Evolutionary conservation across 2,888 invertebrate genomes (phyloP).

Genomic region (Deladenus siricidicola): DNA sequence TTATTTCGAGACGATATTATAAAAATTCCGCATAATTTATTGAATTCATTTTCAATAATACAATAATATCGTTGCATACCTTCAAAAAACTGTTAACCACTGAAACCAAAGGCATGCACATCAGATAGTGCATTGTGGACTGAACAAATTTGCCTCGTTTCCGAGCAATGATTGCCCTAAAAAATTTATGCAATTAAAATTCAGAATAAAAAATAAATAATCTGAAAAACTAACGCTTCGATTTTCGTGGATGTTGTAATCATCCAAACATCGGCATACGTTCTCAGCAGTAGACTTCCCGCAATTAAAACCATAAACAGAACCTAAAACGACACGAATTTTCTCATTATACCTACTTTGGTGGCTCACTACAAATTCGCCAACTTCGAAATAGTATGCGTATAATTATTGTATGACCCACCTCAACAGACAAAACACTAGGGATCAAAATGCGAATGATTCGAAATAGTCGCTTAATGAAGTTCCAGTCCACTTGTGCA

Average conservation of each 20-base stretch:
- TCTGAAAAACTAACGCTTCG: conserved; percentile 64
- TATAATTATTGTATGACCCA: conserved; percentile 13
- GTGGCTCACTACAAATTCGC: neutral
- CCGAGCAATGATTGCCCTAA: conserved; percentile 73
- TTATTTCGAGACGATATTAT: neutral
- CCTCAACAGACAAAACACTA: conserved; percentile 38
- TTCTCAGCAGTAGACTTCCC: conserved; percentile 71
- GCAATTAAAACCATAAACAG: conserved; percentile 60
- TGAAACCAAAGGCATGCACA: conserved; percentile 79
- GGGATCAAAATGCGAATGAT: conserved; percentile 39
- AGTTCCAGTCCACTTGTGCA: conserved; percentile 55
- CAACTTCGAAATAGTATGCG: neutral
- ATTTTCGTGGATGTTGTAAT: conserved; percentile 86
- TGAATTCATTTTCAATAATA: neutral
- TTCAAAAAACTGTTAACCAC: conserved; percentile 85
- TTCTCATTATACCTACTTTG: neutral
- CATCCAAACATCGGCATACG: conserved; percentile 92
- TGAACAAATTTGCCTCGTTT: conserved; percentile 69
- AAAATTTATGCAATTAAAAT: neutral
- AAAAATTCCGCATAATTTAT: neutral
- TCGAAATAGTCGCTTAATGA: conserved; percentile 40
- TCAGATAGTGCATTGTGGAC: conserved; percentile 68
- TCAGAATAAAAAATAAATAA: neutral
- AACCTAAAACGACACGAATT: conserved; percentile 26
- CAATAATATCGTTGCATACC: conserved; percentile 54